phyloP scores from a whole-genome alignment of 2,888 invertebrate species.

The Andricus quercusramuli region DNA sequence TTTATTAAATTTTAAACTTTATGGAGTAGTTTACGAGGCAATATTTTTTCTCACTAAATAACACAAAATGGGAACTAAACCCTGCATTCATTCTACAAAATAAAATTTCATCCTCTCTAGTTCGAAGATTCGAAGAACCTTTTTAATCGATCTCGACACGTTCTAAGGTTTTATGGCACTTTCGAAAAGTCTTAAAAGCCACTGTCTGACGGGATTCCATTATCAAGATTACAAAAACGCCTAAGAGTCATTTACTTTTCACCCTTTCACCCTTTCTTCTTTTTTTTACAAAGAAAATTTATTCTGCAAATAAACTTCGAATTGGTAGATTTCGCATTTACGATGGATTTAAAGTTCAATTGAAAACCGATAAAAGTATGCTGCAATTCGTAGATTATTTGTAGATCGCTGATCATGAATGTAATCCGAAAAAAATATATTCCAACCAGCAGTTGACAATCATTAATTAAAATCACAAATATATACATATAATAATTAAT shows the following conservation, averaged over 20 bases:
- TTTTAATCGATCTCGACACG: slow-evolving; percentile 12
- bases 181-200: slow-evolving; percentile 9
- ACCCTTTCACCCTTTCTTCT: neutral
- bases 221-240: slow-evolving; percentile 16
- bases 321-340: neutral
- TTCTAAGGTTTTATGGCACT: slow-evolving; percentile 7
- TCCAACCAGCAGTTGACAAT: too few species aligned
- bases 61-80: too few species aligned
- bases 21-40: too few species aligned
- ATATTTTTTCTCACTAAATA: too few species aligned
- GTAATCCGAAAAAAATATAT: neutral
- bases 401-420: neutral
- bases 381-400: neutral
- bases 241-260: neutral
- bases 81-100: neutral
- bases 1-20: too few species aligned
- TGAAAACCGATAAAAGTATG: neutral
- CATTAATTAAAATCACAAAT: too few species aligned
- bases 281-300: neutral
- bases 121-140: neutral
- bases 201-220: neutral
- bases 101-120: neutral
- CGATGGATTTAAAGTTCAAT: neutral
- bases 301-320: neutral
- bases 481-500: too few species aligned